These are phyloP conservation scores for Perithous albicinctus DNA, from an alignment of 2,888 invertebrate genomes.

Conservation along the genomic window DNA sequence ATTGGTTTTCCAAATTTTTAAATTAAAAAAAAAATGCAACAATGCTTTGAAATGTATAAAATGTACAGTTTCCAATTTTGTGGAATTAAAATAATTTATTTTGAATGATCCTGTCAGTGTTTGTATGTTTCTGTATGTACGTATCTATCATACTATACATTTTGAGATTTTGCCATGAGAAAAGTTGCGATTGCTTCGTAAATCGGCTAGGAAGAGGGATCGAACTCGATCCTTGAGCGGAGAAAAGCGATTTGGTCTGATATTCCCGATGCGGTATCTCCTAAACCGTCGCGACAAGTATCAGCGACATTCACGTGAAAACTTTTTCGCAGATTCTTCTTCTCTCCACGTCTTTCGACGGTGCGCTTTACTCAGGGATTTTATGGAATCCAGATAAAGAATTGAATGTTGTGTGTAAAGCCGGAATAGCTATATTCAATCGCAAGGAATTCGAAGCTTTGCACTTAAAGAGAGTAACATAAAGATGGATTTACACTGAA, in stretches of 20 bases:
- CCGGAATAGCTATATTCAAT: not conserved
- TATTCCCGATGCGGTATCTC: conserved; percentile 30
- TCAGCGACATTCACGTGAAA: conserved; percentile 59
- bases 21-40: not conserved
- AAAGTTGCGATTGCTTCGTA: conserved; percentile 61
- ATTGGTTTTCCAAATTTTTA: not conserved
- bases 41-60: not conserved
- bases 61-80: not conserved
- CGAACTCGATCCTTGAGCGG: not conserved
- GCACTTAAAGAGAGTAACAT: not conserved
- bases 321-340: conserved; percentile 50
- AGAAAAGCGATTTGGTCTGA: conserved; percentile 20
- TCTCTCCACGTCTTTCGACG: conserved; percentile 6
- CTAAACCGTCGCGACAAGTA: conserved; percentile 51
- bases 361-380: not conserved
- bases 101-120: not conserved
- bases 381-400: conserved; percentile 3
- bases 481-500: not conserved
- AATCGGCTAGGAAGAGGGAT: conserved; percentile 37
- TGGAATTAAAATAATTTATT: too few relatives aligned
- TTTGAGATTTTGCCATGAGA: conserved; percentile 25
- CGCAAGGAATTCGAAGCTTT: conserved; percentile 3
- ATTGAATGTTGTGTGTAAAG: not conserved
- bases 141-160: not conserved
- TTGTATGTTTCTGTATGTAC: conserved; percentile 19